Conservation (phyloP, 1,140 invertebrate genomes). For the Acromyrmex echinatior region DNA sequence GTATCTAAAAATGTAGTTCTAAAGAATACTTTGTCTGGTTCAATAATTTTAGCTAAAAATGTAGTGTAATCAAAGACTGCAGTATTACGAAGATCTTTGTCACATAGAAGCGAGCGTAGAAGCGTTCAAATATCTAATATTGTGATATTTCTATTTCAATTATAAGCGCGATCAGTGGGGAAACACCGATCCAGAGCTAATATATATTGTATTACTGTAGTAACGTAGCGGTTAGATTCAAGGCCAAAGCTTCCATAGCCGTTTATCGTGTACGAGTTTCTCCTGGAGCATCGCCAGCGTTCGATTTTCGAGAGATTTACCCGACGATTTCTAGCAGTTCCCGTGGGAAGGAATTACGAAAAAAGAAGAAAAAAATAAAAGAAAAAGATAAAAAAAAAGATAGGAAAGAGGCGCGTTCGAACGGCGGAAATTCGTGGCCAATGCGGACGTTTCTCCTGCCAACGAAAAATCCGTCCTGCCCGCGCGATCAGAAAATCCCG, state of each 20-base stretch:
- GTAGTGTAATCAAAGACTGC: neutral
- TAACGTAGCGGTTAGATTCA: slow-evolving; percentile 43
- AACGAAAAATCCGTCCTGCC: slow-evolving; percentile 58
- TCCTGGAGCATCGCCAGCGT: slow-evolving; percentile 48
- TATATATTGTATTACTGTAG: slow-evolving; percentile 39
- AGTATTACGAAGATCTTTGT: neutral
- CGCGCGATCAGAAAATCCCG: slow-evolving; percentile 62
- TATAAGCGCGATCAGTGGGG: neutral
- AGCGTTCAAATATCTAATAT: neutral
- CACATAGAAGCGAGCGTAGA: neutral
- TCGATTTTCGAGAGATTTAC: slow-evolving; percentile 53
- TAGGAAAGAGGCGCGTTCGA: slow-evolving; percentile 20
- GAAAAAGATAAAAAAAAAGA: neutral
- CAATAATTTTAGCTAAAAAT: no score
- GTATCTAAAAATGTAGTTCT: no score
- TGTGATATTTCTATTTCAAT: slow-evolving; percentile 22
- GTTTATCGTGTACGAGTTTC: slow-evolving; percentile 38
- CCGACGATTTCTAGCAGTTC: slow-evolving; percentile 28
- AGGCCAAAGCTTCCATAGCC: slow-evolving; percentile 37
- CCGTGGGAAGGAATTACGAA: slow-evolving; percentile 36
- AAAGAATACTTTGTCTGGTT: no score
- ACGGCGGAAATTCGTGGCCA: slow-evolving; percentile 67
- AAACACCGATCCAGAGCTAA: neutral
- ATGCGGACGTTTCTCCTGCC: slow-evolving; percentile 42
- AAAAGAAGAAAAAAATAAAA: neutral